These are phyloP conservation scores for Schizopygopsis malacanthus DNA, from an alignment of 2,797 vertebrate species.

Conservation along the genomic window DNA sequence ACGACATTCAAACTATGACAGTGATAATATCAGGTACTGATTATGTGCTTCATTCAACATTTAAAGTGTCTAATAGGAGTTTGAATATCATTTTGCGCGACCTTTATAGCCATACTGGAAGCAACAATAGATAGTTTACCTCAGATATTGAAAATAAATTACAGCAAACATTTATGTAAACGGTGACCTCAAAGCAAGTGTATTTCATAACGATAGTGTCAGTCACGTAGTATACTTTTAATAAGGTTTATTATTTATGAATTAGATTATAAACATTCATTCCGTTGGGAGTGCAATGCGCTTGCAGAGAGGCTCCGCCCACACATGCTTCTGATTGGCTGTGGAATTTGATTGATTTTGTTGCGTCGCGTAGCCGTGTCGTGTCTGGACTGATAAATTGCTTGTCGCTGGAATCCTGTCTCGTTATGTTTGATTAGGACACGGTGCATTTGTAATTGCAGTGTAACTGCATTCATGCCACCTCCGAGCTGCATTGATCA, in stretches of 20 bases:
- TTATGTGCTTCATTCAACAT: background rate
- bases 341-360: background rate
- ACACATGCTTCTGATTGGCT: background rate
- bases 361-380: background rate
- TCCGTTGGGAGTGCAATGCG: background rate
- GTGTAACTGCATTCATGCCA: background rate
- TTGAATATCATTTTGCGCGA: background rate
- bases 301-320: background rate
- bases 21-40: background rate
- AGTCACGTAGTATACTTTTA: background rate
- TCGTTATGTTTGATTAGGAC: background rate
- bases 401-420: background rate
- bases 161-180: background rate
- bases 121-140: background rate
- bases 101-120: background rate
- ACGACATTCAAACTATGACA: background rate
- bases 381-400: background rate
- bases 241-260: background rate
- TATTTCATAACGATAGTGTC: background rate
- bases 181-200: background rate
- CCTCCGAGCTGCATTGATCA: background rate
- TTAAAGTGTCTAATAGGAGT: background rate
- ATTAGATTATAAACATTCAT: background rate
- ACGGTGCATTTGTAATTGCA: background rate
- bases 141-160: background rate